A percentile compares a stretch with the other conserved stretches of the same genome.
These are phyloP conservation scores for Cecidostiba fungosa DNA, from an alignment of 2,888 invertebrate species.

Conservation along the genomic window DNA sequence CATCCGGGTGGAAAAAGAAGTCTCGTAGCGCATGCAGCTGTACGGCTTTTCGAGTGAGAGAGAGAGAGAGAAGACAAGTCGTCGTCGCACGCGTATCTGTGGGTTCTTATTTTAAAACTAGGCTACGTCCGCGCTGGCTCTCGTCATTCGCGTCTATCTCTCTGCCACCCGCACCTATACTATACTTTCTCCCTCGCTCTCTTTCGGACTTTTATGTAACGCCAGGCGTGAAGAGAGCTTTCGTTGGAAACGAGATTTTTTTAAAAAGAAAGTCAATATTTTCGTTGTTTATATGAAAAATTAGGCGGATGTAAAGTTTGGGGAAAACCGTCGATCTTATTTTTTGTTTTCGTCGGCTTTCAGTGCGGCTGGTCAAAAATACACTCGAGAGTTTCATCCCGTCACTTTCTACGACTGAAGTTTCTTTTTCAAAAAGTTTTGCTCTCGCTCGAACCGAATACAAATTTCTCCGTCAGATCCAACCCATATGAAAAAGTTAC, in stretches of 20 bases:
- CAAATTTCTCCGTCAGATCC: neutral
- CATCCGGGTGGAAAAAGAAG: neutral
- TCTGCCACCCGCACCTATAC: neutral
- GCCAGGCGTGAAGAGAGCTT: neutral
- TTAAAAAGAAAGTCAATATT: neutral
- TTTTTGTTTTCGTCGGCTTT: neutral
- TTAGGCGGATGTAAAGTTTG: too few relatives aligned
- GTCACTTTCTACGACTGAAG: neutral
- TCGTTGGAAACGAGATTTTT: neutral
- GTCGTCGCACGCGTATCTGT: neutral
- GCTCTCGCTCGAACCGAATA: neutral
- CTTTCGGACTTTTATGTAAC: constrained; percentile 11
- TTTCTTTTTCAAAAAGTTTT: neutral
- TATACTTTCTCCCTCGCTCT: too few relatives aligned
- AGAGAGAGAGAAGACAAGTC: neutral
- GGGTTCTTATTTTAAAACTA: constrained; percentile 56
- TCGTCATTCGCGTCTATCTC: constrained; percentile 10
- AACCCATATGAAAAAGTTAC: too few relatives aligned
- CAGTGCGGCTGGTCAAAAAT: neutral
- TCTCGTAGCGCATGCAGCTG: constrained; percentile 26
- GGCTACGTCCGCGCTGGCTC: constrained; percentile 24
- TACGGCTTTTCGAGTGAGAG: constrained; percentile 1
- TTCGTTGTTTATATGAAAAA: too few relatives aligned
- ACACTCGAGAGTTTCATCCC: neutral
- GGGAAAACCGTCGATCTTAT: too few relatives aligned